A percentile compares a stretch with the other conserved stretches of the same genome.
Evolutionary conservation across 2,797 vertebrate genomes (phyloP).

Genomic region (Tapera naevia): DNA sequence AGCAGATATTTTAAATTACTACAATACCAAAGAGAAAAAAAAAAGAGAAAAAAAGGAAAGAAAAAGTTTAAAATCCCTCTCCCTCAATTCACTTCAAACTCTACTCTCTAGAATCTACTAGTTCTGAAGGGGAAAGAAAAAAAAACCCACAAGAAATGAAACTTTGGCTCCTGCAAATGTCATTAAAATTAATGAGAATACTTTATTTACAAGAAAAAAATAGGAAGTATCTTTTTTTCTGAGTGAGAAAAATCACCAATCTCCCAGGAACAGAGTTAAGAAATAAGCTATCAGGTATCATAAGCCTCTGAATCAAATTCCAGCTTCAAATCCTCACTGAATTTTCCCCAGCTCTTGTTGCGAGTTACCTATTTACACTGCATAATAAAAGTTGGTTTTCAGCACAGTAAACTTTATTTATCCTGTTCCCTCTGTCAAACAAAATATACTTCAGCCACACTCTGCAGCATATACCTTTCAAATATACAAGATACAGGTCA

Average conservation of each 20-base stretch:
- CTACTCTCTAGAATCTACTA: background rate
- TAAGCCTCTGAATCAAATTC: slow-evolving; percentile 47
- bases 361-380: background rate
- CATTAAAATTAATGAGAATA: background rate
- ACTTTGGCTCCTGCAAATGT: background rate
- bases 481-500: background rate
- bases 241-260: background rate
- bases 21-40: too few relatives aligned
- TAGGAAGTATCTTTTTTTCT: background rate
- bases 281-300: slow-evolving; percentile 29
- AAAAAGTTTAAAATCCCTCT: background rate
- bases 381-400: background rate
- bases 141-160: background rate
- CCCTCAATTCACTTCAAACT: background rate
- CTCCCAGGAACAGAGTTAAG: background rate
- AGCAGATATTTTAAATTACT: background rate
- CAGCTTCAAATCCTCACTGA: slow-evolving; percentile 31
- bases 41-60: background rate
- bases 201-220: background rate
- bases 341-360: background rate
- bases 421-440: background rate
- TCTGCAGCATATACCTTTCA: background rate
- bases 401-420: slow-evolving; percentile 9
- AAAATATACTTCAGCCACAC: background rate
- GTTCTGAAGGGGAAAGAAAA: background rate